Evolutionary conservation across 2,113 vertebrate species (phyloP).

Genomic region (Bubo scandiacus): DNA sequence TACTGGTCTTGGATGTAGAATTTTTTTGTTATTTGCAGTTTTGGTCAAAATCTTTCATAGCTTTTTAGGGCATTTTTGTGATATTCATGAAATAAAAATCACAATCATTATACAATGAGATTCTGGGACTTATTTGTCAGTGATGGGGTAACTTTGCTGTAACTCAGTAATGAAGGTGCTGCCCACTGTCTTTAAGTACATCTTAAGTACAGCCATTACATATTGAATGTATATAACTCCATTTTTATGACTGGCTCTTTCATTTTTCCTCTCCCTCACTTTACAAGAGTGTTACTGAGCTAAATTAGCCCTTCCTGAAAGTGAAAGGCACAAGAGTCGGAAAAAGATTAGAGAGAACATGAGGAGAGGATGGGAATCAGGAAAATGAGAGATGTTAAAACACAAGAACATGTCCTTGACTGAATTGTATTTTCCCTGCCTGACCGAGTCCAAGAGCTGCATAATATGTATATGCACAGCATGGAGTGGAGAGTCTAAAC

Average conservation of each 20-base stretch:
- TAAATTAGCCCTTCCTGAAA: conserved; percentile 45
- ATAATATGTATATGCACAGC: rapidly evolving
- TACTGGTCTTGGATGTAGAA: not conserved
- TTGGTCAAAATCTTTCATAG: not conserved
- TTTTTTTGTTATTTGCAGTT: not conserved
- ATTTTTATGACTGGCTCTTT: not conserved
- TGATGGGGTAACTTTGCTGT: not conserved
- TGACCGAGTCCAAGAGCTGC: not conserved
- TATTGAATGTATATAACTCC: not conserved
- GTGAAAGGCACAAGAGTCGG: not conserved
- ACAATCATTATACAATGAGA: not conserved
- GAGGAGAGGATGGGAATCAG: not conserved
- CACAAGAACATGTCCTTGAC: not conserved
- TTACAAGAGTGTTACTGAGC: not conserved
- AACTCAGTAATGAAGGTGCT: not conserved
- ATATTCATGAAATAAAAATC: not conserved
- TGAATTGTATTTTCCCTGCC: not conserved
- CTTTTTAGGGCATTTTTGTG: not conserved
- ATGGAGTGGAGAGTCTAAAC: not conserved
- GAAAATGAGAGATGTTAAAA: not conserved
- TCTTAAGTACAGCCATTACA: conserved; percentile 33
- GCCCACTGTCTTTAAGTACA: conserved; percentile 19
- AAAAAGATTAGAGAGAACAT: not conserved
- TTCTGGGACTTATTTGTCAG: not conserved
- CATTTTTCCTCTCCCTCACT: not conserved